phyloP scores from a whole-genome alignment of 2,113 vertebrate genomes.

The Cyphomyrus plagiostoma region DNA sequence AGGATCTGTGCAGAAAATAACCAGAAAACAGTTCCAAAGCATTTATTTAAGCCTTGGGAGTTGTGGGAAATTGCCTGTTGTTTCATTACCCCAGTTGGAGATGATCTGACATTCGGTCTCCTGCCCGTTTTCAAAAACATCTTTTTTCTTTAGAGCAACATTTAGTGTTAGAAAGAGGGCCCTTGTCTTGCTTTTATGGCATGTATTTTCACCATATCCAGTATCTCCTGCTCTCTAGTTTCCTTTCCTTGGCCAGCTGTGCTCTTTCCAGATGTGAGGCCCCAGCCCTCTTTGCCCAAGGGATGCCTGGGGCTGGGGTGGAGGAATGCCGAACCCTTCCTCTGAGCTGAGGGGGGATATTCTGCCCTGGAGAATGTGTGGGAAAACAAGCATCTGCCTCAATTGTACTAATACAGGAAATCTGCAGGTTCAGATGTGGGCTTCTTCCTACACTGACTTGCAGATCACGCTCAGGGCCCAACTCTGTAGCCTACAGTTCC shows the following conservation, averaged over 20 bases:
- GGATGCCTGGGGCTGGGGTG: not conserved
- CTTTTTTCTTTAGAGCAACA: not conserved
- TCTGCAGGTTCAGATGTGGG: not conserved
- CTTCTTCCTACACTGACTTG: not conserved
- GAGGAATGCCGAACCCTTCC: conserved; percentile 11
- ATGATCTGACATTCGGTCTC: not conserved
- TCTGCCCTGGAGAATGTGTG: conserved; percentile 14
- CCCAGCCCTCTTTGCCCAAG: not conserved
- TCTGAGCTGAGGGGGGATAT: conserved; percentile 10
- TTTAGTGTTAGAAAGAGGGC: not conserved
- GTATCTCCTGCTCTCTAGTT: not conserved
- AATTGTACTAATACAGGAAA: not conserved
- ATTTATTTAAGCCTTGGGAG: not conserved
- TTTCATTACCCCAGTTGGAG: not conserved
- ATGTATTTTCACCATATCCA: not conserved
- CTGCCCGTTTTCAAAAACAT: not conserved
- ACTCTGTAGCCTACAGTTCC: not conserved
- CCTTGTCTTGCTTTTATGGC: not conserved
- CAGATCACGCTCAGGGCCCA: not conserved
- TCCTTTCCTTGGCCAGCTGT: conserved; percentile 26
- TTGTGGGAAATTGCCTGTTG: not conserved
- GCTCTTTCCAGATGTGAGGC: conserved; percentile 37
- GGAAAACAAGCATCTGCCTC: conserved; percentile 22
- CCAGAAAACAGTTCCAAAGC: not conserved
- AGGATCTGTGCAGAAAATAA: not conserved